Conservation (phyloP, 2,797 vertebrate species). For the Crypturellus tataupa region DNA sequence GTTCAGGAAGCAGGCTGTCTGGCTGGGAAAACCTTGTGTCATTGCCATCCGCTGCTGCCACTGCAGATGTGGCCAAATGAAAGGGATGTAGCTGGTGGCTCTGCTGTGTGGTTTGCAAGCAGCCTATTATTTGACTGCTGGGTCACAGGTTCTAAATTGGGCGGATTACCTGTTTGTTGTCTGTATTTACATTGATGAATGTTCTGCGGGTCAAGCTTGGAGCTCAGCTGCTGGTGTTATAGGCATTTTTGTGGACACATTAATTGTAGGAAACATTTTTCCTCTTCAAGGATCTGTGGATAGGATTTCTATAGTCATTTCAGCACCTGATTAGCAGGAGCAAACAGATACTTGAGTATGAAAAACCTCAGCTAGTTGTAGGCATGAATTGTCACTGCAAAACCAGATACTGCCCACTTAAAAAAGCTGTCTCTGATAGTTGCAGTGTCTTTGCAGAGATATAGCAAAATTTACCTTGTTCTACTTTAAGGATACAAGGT, state of each 20-base stretch:
- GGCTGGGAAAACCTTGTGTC: neutral
- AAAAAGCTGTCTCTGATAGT: neutral
- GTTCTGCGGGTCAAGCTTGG: neutral
- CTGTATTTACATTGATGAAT: neutral
- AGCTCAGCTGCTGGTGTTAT: neutral
- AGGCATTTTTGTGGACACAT: neutral
- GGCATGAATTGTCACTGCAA: neutral
- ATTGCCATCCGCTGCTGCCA: neutral
- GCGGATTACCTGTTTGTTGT: neutral
- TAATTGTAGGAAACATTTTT: neutral
- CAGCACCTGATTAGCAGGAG: neutral
- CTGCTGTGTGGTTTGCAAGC: neutral
- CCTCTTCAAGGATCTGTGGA: neutral
- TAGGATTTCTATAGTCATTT: neutral
- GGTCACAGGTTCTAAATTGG: neutral
- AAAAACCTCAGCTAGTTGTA: neutral
- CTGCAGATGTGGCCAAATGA: neutral
- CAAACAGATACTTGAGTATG: neutral
- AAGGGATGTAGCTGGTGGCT: neutral
- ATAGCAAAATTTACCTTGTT: neutral
- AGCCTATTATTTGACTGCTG: neutral
- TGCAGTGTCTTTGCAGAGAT: neutral
- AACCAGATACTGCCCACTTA: neutral
- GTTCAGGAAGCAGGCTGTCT: neutral
- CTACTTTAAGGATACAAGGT: neutral